Evolutionary conservation across 2,797 vertebrate species (phyloP).

Genomic region (Rhinophrynus dorsalis): DNA sequence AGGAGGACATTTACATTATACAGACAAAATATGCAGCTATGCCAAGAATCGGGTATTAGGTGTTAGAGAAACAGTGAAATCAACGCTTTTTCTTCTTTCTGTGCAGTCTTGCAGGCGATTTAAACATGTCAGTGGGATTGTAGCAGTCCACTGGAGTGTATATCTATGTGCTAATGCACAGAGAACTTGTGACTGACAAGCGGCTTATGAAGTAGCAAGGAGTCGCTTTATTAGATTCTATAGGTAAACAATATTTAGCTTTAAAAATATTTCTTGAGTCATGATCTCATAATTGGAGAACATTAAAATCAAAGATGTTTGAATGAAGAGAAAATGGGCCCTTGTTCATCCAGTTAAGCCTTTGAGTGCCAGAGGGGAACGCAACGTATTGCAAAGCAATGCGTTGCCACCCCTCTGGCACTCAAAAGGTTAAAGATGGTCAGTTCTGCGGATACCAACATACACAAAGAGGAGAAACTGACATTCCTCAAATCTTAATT

Average conservation of each 20-base stretch:
- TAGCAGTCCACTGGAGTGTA: background rate
- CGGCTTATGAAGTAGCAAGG: background rate
- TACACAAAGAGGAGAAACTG: too few species aligned
- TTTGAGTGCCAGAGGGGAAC: too few species aligned
- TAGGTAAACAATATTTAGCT: slow-evolving; percentile 5
- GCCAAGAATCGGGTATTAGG: too few species aligned
- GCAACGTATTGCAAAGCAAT: too few species aligned
- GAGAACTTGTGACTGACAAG: background rate
- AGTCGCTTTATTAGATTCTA: slow-evolving; percentile 1
- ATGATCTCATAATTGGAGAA: slow-evolving; percentile 10
- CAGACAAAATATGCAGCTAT: too few species aligned
- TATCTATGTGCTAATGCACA: background rate
- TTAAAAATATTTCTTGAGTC: background rate
- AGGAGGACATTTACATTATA: background rate
- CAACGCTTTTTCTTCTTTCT: background rate
- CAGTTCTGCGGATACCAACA: too few species aligned
- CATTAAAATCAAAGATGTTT: background rate
- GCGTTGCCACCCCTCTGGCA: too few species aligned
- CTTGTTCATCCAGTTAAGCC: too few species aligned
- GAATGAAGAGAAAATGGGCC: too few species aligned
- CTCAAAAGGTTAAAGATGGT: too few species aligned
- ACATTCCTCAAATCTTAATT: too few species aligned
- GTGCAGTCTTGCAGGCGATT: background rate
- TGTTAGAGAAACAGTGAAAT: background rate
- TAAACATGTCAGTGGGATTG: background rate